These are phyloP conservation scores for Gandaritis pyraliata DNA, from an alignment of 2,888 invertebrate species.

Conservation along the genomic window DNA sequence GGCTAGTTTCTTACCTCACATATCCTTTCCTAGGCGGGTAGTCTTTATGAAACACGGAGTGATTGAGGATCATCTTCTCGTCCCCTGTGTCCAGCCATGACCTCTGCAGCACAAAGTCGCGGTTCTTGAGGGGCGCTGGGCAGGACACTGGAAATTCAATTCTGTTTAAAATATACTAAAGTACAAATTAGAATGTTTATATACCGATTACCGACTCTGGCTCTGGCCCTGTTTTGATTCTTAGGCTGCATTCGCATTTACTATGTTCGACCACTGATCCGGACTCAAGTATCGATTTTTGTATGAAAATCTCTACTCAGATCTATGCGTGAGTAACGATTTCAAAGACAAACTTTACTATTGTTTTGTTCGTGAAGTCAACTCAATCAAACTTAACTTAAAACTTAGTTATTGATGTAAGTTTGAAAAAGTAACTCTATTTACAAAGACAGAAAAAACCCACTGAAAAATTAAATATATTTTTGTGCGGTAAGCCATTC, in stretches of 20 bases:
- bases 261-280: too few relatives aligned
- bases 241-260: too few relatives aligned
- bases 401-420: not conserved
- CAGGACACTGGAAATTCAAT: constrained; percentile 87
- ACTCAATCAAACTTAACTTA: too few relatives aligned
- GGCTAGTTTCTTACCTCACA: constrained; percentile 82
- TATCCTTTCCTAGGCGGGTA: constrained; percentile 93
- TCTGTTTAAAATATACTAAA: not conserved
- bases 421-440: constrained; percentile 1
- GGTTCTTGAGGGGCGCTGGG: constrained; percentile 93
- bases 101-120: constrained; percentile 96
- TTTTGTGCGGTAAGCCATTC: constrained; percentile 6
- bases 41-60: constrained; percentile 94
- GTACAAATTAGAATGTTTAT: too few relatives aligned
- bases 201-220: too few relatives aligned
- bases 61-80: constrained; percentile 95
- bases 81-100: constrained; percentile 95
- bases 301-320: too few relatives aligned
- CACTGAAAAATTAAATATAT: constrained; percentile 1
- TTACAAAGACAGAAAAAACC: not conserved
- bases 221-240: too few relatives aligned
- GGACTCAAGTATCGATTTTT: too few relatives aligned
- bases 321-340: too few relatives aligned
- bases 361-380: too few relatives aligned
- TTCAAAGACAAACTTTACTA: too few relatives aligned